These are phyloP conservation scores for Fringilla coelebs DNA, from an alignment of 2,797 vertebrate genomes.

Conservation along the genomic window DNA sequence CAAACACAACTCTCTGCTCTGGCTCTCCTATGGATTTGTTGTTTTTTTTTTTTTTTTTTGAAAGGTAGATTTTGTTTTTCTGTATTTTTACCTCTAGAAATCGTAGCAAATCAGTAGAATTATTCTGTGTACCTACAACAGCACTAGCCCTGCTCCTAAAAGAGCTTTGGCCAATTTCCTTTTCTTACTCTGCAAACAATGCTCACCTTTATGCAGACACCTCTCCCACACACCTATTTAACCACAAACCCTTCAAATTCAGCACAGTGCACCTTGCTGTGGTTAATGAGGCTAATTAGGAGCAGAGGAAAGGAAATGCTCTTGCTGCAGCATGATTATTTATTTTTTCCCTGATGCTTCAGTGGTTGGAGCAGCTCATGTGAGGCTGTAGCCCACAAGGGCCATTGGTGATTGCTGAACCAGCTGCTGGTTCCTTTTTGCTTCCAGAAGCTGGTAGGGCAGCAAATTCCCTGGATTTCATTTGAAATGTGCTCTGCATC, in stretches of 20 bases:
- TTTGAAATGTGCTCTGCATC: background rate
- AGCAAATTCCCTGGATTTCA: background rate
- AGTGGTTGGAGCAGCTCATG: background rate
- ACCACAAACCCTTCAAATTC: background rate
- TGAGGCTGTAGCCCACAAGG: background rate
- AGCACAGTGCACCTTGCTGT: background rate
- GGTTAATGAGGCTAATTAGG: background rate
- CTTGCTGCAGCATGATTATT: background rate
- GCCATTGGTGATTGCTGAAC: background rate
- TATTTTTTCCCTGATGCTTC: background rate
- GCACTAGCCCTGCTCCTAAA: background rate
- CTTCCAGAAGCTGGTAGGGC: background rate
- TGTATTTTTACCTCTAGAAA: background rate
- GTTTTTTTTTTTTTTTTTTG: background rate
- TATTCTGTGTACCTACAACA: accelerated
- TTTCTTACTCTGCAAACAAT: accelerated
- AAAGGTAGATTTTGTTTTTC: background rate
- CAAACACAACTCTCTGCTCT: background rate
- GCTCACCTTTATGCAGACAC: background rate
- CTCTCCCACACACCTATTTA: background rate
- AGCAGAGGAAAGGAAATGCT: background rate
- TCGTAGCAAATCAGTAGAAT: accelerated
- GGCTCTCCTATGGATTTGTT: background rate
- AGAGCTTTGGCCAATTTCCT: background rate
- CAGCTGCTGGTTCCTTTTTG: background rate